Percentiles rank a stretch among this genome's conserved stretches.
Conservation (phyloP, 1,140 invertebrate species). For the Bombus confusus region DNA sequence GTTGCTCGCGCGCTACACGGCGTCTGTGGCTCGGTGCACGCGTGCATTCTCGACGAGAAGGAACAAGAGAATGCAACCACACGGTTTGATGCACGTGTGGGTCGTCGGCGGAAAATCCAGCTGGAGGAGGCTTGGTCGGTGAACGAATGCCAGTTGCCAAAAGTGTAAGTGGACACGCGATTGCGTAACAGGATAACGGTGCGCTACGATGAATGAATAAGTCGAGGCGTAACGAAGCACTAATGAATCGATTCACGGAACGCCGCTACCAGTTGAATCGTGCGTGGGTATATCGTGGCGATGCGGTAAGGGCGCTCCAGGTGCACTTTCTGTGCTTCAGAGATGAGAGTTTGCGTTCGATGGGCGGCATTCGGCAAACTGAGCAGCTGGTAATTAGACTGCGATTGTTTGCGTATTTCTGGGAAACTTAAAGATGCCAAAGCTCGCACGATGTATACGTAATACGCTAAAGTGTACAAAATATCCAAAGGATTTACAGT, state of each 20-base stretch:
- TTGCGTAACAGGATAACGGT: constrained; percentile 32
- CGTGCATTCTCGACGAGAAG: not conserved
- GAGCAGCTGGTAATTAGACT: not conserved
- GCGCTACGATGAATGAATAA: constrained; percentile 25
- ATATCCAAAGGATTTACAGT: no score
- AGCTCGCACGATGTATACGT: no score
- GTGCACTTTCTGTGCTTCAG: not conserved
- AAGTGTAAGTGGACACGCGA: constrained; percentile 12
- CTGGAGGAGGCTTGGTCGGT: constrained; percentile 19
- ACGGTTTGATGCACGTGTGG: constrained; percentile 14
- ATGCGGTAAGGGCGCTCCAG: not conserved
- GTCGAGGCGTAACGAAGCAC: not conserved
- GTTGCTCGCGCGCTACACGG: not conserved
- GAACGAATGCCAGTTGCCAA: constrained; percentile 15
- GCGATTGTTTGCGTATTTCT: no score
- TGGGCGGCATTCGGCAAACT: not conserved
- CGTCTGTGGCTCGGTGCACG: constrained; percentile 9
- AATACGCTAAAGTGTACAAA: no score
- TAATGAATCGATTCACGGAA: constrained; percentile 28
- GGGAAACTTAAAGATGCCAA: no score
- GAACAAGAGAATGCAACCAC: not conserved
- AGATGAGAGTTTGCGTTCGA: not conserved
- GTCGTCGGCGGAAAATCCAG: constrained; percentile 20
- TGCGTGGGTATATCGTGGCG: not conserved
- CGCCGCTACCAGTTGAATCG: not conserved